Evolutionary conservation across 2,113 vertebrate genomes (phyloP).

Genomic region (Mola mola): DNA sequence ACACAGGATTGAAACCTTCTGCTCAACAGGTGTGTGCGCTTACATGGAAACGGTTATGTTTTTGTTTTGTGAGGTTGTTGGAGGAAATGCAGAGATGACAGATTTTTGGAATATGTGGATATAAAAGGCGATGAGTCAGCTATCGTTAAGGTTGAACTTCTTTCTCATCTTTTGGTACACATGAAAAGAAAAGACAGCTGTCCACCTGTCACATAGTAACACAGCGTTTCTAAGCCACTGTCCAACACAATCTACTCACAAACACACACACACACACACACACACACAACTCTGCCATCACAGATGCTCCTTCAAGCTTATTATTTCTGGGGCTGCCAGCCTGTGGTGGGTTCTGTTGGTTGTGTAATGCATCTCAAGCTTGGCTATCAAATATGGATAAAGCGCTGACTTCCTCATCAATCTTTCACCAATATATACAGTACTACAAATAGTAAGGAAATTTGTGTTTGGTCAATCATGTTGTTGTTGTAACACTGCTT

Average conservation of each 20-base stretch:
- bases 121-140: too few relatives aligned
- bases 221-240: slow-evolving; percentile 33
- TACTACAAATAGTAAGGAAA: too few relatives aligned
- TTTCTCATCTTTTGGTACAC: slow-evolving; percentile 25
- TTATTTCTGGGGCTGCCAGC: slow-evolving; percentile 62
- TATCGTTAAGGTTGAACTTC: slow-evolving; percentile 18
- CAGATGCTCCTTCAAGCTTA: slow-evolving; percentile 72
- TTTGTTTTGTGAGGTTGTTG: too few relatives aligned
- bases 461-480: too few relatives aligned
- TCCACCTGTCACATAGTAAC: slow-evolving; percentile 33
- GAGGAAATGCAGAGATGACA: background rate
- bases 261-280: slow-evolving; percentile 20
- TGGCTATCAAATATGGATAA: slow-evolving; percentile 79
- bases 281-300: slow-evolving; percentile 48
- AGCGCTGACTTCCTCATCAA: slow-evolving; percentile 72
- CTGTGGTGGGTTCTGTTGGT: slow-evolving; percentile 60
- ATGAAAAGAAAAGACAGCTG: slow-evolving; percentile 48
- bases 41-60: too few relatives aligned
- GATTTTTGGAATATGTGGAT: too few relatives aligned
- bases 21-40: slow-evolving; percentile 14
- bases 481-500: too few relatives aligned
- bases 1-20: slow-evolving; percentile 10
- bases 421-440: too few relatives aligned
- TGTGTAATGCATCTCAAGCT: slow-evolving; percentile 74
- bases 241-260: slow-evolving; percentile 25